These are phyloP conservation scores for Cryptus armator DNA, from an alignment of 2,888 invertebrate species.

Conservation along the genomic window DNA sequence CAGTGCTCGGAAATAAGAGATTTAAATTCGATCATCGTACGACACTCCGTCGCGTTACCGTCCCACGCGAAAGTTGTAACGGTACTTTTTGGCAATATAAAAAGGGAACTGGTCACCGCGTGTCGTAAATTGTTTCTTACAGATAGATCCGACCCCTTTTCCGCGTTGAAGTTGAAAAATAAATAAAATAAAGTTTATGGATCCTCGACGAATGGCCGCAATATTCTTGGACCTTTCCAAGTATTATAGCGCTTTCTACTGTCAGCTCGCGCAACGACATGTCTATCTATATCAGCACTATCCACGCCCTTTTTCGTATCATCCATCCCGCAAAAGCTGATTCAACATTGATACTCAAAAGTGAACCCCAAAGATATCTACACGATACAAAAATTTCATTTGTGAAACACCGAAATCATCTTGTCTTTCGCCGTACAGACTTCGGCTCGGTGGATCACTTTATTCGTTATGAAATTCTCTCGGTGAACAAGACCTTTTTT, in stretches of 20 bases:
- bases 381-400: too few relatives aligned
- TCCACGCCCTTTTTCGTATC: neutral
- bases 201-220: conserved; percentile 58
- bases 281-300: neutral
- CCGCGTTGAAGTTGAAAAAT: conserved; percentile 12
- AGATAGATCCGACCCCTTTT: neutral
- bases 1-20: conserved; percentile 21
- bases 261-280: neutral
- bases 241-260: neutral
- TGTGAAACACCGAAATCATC: too few relatives aligned
- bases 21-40: conserved; percentile 43
- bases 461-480: too few relatives aligned
- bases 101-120: conserved; percentile 41
- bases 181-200: conserved; percentile 63
- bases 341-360: neutral
- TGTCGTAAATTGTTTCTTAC: conserved; percentile 49
- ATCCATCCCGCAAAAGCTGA: neutral
- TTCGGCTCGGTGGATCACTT: too few relatives aligned
- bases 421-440: too few relatives aligned
- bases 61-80: conserved; percentile 32
- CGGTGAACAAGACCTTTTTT: too few relatives aligned
- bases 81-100: conserved; percentile 9
- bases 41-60: neutral
- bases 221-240: conserved; percentile 56
- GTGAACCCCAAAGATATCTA: too few relatives aligned